These are phyloP conservation scores for Macrocentrus cingulum DNA, from an alignment of 1,140 invertebrate genomes.

Conservation along the genomic window DNA sequence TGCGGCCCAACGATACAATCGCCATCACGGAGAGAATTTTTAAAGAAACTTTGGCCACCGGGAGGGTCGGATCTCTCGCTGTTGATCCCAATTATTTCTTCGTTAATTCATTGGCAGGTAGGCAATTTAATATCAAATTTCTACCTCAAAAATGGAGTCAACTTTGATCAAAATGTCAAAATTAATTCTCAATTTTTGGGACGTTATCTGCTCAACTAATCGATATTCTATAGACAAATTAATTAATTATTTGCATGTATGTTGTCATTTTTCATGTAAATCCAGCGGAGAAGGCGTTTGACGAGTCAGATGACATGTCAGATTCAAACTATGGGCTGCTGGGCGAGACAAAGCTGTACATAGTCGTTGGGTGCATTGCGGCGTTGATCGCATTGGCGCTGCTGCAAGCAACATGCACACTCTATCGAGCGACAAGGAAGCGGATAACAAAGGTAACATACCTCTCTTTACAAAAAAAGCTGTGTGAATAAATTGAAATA, in stretches of 20 bases:
- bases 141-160: no score
- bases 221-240: no score
- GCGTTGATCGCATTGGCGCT: slow-evolving; percentile 77
- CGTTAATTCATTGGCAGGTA: slow-evolving; percentile 64
- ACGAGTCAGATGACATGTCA: slow-evolving; percentile 40
- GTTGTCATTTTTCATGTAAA: no score
- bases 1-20: slow-evolving; percentile 55
- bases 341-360: slow-evolving; percentile 70
- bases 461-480: not conserved
- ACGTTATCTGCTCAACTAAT: no score
- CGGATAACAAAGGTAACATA: slow-evolving; percentile 64
- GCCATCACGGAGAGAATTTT: slow-evolving; percentile 61
- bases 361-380: slow-evolving; percentile 78
- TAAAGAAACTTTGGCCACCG: slow-evolving; percentile 68
- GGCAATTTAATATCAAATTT: no score
- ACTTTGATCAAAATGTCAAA: no score
- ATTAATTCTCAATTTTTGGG: no score
- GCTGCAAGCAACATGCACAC: slow-evolving; percentile 81
- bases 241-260: no score
- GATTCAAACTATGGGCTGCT: slow-evolving; percentile 44
- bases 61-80: slow-evolving; percentile 73
- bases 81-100: slow-evolving; percentile 77
- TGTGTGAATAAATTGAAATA: slow-evolving; percentile 11
- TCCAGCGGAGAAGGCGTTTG: no score
- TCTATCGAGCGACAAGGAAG: slow-evolving; percentile 70